Conservation (phyloP, 2,888 invertebrate genomes). For the Sericinus montela region DNA sequence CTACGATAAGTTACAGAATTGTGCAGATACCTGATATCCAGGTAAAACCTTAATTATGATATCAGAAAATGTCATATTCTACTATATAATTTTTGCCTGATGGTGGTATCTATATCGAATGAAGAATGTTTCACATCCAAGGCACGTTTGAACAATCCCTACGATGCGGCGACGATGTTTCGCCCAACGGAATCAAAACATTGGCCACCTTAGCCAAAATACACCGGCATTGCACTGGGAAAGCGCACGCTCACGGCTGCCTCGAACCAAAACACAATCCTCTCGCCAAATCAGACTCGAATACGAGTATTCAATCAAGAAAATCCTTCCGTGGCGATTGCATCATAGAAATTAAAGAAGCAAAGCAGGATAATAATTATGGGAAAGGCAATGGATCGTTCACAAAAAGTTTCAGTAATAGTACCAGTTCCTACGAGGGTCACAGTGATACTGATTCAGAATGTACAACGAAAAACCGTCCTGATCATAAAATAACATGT, state of each 20-base stretch:
- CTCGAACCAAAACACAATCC: constrained; percentile 70
- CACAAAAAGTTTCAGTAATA: constrained; percentile 77
- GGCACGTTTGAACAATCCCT: constrained; percentile 80
- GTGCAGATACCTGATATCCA: constrained; percentile 55
- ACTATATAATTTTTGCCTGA: constrained; percentile 28
- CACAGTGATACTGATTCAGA: constrained; percentile 84
- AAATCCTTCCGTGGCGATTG: constrained; percentile 63
- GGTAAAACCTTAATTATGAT: constrained; percentile 48
- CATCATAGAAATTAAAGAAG: constrained; percentile 67
- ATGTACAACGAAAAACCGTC: constrained; percentile 62
- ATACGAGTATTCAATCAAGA: constrained; percentile 63
- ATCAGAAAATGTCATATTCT: constrained; percentile 54
- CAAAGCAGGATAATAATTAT: constrained; percentile 42
- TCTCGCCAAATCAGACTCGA: constrained; percentile 69
- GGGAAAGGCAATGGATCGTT: constrained; percentile 48
- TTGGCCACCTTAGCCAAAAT: constrained; percentile 77
- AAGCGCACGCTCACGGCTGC: constrained; percentile 87
- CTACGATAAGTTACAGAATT: constrained; percentile 50
- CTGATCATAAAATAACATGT: constrained; percentile 47
- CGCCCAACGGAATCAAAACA: constrained; percentile 70
- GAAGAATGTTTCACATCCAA: constrained; percentile 75
- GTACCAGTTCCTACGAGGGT: constrained; percentile 82
- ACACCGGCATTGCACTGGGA: constrained; percentile 87
- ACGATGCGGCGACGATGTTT: constrained; percentile 70
- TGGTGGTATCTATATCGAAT: constrained; percentile 29